Evolutionary conservation across 53 echinoderm and acorn worm species (phyloP).

Genomic region (Astropecten irregularis): DNA sequence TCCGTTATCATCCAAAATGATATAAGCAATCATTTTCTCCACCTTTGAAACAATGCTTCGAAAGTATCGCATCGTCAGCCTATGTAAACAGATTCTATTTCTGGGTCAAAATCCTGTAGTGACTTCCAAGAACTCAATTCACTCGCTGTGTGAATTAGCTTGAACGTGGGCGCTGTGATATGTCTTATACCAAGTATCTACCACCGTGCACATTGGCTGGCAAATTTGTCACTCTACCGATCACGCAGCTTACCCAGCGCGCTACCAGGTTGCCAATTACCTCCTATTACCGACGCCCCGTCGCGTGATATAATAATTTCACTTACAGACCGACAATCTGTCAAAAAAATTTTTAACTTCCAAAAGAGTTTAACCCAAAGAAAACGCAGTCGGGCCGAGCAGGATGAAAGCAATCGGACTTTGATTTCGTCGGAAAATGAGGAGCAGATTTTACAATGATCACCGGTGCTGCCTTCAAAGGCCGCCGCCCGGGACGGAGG

Average conservation of each 20-base stretch:
- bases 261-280: constrained; percentile 39
- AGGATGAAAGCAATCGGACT: not conserved
- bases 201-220: constrained; percentile 18
- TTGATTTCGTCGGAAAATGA: constrained; percentile 1
- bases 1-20: no score
- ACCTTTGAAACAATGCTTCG: no score
- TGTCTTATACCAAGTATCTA: no score
- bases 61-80: no score
- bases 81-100: not conserved
- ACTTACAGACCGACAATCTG: no score
- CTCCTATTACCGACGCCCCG: constrained; percentile 34
- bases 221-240: constrained; percentile 47
- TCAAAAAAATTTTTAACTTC: no score
- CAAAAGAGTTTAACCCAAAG: not conserved
- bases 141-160: not conserved
- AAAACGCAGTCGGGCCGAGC: not conserved
- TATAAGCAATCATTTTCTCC: no score
- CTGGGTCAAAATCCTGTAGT: constrained; percentile 12
- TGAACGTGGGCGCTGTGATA: no score
- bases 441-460: constrained; percentile 39
- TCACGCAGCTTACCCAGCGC: constrained; percentile 19
- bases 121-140: not conserved
- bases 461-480: constrained; percentile 8
- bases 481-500: constrained; percentile 33
- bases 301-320: constrained; percentile 29